phyloP scores from a whole-genome alignment of 2,797 vertebrate genomes.

The Trachops cirrhosus region DNA sequence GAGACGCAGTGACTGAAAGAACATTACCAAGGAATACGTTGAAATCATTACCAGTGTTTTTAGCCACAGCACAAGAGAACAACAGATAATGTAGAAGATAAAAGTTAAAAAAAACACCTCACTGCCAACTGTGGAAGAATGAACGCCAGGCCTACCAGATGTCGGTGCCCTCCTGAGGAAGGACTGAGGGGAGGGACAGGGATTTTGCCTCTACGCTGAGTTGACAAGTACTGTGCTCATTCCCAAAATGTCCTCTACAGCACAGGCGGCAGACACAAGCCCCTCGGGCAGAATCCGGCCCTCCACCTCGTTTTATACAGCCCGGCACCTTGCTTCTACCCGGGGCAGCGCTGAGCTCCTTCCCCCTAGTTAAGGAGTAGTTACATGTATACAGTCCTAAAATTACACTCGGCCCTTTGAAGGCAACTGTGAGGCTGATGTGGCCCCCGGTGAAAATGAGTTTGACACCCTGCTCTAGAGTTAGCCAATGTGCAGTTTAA shows the following conservation, averaged over 20 bases:
- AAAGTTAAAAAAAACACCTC: not conserved
- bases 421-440: too few species aligned
- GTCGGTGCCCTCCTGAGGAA: not conserved
- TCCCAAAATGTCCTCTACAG: not conserved
- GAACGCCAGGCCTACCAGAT: not conserved
- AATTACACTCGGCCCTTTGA: too few species aligned
- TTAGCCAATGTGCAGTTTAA: not conserved
- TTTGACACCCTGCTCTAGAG: not conserved
- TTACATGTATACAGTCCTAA: too few species aligned
- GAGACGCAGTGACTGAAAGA: constrained; percentile 36
- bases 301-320: too few species aligned
- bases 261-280: too few species aligned
- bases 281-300: too few species aligned
- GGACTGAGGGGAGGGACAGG: not conserved
- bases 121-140: not conserved
- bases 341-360: too few species aligned
- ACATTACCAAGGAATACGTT: constrained; percentile 28
- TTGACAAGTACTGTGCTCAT: not conserved
- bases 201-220: not conserved
- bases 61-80: not conserved
- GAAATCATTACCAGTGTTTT: constrained; percentile 50
- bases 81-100: constrained; percentile 28
- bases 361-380: too few species aligned
- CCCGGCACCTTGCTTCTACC: too few species aligned
- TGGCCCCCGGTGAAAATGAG: too few species aligned